These are phyloP conservation scores for Nebria salina DNA, from an alignment of 2,888 invertebrate species.

Conservation along the genomic window DNA sequence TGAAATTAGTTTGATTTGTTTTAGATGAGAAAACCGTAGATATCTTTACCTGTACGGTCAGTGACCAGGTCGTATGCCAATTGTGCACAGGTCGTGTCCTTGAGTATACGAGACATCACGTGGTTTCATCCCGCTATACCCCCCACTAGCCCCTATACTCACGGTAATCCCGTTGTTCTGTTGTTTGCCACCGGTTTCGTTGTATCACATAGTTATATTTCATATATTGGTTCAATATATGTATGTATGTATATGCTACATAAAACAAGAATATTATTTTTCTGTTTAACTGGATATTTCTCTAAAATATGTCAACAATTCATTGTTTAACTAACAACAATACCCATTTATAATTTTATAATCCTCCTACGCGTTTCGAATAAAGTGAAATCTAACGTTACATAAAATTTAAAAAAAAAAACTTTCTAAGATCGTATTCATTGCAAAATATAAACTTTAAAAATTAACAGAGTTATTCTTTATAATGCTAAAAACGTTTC, in stretches of 20 bases:
- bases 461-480: neutral
- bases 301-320: neutral
- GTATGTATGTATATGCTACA: neutral
- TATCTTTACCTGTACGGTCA: neutral
- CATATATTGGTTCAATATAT: neutral
- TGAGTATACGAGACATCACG: conserved; percentile 16
- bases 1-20: neutral
- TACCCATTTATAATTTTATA: neutral
- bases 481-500: neutral
- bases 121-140: neutral
- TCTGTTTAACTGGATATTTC: neutral
- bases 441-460: conserved; percentile 1
- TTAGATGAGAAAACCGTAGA: neutral
- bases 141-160: neutral
- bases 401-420: neutral
- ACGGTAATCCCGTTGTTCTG: neutral
- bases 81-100: conserved; percentile 13
- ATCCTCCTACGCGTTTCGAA: neutral
- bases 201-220: neutral
- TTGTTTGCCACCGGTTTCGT: neutral
- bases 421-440: neutral
- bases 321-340: neutral
- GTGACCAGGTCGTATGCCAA: conserved; percentile 5
- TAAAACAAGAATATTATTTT: neutral
- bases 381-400: neutral